Percentiles rank a stretch among this genome's conserved stretches.
phyloP scores from a whole-genome alignment of 1,140 invertebrate species.

The Propsilocerus akamusi region DNA sequence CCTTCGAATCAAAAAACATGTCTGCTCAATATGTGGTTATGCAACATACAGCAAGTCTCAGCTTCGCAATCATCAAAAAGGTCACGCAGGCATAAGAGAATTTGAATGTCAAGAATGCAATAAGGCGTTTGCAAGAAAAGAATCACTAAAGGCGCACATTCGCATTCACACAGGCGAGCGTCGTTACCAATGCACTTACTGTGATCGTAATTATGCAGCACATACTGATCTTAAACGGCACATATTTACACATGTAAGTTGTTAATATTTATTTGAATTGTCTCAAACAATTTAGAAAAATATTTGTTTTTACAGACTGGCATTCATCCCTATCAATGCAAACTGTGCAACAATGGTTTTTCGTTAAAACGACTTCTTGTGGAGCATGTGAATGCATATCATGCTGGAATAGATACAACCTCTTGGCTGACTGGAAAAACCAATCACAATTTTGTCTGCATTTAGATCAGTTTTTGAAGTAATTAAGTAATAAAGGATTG shows the following conservation, averaged over 20 bases:
- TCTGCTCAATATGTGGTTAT: neutral
- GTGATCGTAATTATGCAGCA: conserved; percentile 17
- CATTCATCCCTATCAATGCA: neutral
- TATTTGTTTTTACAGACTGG: neutral
- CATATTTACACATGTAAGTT: too few relatives aligned
- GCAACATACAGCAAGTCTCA: neutral
- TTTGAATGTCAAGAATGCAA: conserved; percentile 90
- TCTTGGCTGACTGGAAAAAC: neutral
- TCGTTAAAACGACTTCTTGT: neutral
- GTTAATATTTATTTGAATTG: too few relatives aligned
- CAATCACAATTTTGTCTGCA: too few relatives aligned
- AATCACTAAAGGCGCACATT: conserved; percentile 86
- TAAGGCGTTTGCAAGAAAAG: conserved; percentile 89
- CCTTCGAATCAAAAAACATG: neutral
- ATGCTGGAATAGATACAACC: neutral
- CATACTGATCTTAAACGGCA: neutral
- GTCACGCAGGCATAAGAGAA: conserved; percentile 91
- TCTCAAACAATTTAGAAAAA: too few relatives aligned
- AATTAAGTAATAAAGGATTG: too few relatives aligned
- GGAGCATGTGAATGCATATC: neutral
- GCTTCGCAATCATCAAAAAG: conserved; percentile 87
- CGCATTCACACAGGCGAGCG: conserved; percentile 84
- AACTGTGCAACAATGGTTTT: neutral
- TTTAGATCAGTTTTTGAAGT: too few relatives aligned
- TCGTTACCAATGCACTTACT: conserved; percentile 77